A percentile compares a stretch with the other conserved stretches of the same genome.
Evolutionary conservation across 1,140 invertebrate species (phyloP).

Genomic region (Grapholita molesta): DNA sequence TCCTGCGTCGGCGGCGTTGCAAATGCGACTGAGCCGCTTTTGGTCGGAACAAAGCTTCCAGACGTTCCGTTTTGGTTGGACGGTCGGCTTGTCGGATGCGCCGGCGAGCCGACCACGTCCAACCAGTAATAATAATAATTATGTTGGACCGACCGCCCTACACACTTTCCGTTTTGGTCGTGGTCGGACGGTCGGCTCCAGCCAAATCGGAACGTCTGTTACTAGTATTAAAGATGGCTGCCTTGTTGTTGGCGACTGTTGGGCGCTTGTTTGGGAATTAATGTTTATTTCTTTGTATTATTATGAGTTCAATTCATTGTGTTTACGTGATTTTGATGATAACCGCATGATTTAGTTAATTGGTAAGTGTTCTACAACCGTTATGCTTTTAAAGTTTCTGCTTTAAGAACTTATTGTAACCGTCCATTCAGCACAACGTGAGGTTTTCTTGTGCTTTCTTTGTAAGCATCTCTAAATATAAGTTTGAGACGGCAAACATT

Average conservation of each 20-base stretch:
- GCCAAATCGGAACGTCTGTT: too few relatives aligned
- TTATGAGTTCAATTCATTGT: conserved; percentile 47
- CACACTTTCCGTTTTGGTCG: too few relatives aligned
- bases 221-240: conserved; percentile 74
- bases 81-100: too few relatives aligned
- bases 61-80: too few relatives aligned
- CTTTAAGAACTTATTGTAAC: conserved; percentile 38
- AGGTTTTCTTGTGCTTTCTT: conserved; percentile 37
- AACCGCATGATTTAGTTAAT: conserved; percentile 37
- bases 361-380: conserved; percentile 44
- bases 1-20: too few relatives aligned
- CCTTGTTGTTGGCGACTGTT: conserved; percentile 74
- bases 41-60: too few relatives aligned
- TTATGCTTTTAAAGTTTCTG: conserved; percentile 18
- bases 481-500: neutral
- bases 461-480: neutral
- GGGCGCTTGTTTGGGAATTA: conserved; percentile 68
- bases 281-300: conserved; percentile 62
- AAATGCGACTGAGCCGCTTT: too few relatives aligned
- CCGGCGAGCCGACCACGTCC: too few relatives aligned
- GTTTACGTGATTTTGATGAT: conserved; percentile 35
- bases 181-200: too few relatives aligned
- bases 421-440: conserved; percentile 49
- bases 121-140: too few relatives aligned
- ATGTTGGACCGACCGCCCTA: too few relatives aligned